Evolutionary conservation across 2,888 invertebrate genomes (phyloP), one percentile per base, ranked within the genome.

Genomic region (Sesia bembeciformis): DNA sequence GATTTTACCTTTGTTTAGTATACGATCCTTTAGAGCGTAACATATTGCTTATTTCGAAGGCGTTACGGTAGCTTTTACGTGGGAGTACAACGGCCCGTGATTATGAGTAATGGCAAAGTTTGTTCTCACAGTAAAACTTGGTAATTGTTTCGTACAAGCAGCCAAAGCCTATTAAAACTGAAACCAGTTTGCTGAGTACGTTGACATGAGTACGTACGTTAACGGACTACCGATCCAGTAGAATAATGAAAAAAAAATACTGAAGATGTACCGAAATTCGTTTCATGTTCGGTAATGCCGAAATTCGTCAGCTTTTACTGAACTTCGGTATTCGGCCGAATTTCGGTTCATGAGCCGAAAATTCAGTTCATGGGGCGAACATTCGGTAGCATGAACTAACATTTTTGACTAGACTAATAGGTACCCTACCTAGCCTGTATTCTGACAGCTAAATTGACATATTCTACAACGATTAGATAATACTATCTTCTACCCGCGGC

Each of bases 81-180:
- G 8, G 46, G 67, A 66, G 69, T 65, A 67, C 68, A 67, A 68
- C 62, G 68, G 63, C 71, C 70, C 51, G 54, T 54, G 56, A 62
- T 63, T 67, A 60, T 66, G 62, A 68, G 65, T 67, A 66, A 58
- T 63, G 65, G 62, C 64, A 52, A 67, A 72, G 67, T 74, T 70
- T 68, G 66, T 73, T 77, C 76, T 68, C 77, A 78, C 74, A 72
- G 64, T 70, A 66, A 66, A 68, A 64, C 70, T 71, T 60, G 51
- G 66, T 74, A 75, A 74, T 78, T 78, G 74, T 76, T 74, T 70
- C 60, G 64, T 65, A 70, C 67, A 66, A 66, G 60, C 65, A 53
- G 56, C 63, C 65, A 66, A 67, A 64, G 66, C 67, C 67, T 70
- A 72, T 70, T 72, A 68, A 70, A 70, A 66, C 58, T 66, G 59